Percentiles rank a stretch among this genome's conserved stretches.
Conservation (phyloP, 2,113 vertebrate genomes). For the Rhinoderma darwinii region DNA sequence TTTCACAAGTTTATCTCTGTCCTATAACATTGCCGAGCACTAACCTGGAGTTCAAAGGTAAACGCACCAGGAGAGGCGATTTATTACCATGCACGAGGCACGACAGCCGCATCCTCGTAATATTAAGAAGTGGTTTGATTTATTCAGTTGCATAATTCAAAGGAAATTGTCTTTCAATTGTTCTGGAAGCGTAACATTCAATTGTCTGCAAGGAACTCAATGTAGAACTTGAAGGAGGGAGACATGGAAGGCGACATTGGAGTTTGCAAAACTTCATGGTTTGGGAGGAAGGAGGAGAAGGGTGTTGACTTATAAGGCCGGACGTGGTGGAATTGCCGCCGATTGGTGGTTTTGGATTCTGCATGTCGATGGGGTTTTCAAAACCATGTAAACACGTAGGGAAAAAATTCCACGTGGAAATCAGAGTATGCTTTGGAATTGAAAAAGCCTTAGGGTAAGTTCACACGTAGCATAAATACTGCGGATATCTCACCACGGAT, state of each 20-base stretch:
- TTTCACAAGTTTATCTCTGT: slow-evolving; percentile 70
- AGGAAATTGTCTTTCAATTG: neutral
- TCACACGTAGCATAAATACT: too few species aligned
- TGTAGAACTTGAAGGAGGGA: neutral
- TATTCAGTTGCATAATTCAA: slow-evolving; percentile 45
- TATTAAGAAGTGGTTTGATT: slow-evolving; percentile 44
- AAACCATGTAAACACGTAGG: too few species aligned
- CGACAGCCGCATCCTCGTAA: slow-evolving; percentile 40
- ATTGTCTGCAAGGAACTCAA: slow-evolving; percentile 13
- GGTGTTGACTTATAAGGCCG: neutral
- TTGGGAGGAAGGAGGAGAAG: neutral
- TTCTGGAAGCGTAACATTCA: slow-evolving; percentile 18
- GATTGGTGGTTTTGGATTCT: too few species aligned
- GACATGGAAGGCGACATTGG: neutral
- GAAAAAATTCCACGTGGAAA: too few species aligned
- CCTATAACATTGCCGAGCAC: slow-evolving; percentile 64
- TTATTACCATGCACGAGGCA: slow-evolving; percentile 36
- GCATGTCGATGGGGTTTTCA: too few species aligned
- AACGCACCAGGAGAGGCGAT: slow-evolving; percentile 61
- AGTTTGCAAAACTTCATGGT: neutral
- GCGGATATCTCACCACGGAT: too few species aligned
- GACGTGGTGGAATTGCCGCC: too few species aligned
- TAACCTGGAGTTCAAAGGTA: slow-evolving; percentile 67
- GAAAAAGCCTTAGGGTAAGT: too few species aligned
- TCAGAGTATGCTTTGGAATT: too few species aligned